phyloP scores from a whole-genome alignment of 2,797 vertebrate genomes.

The Meriones psammophilus region DNA sequence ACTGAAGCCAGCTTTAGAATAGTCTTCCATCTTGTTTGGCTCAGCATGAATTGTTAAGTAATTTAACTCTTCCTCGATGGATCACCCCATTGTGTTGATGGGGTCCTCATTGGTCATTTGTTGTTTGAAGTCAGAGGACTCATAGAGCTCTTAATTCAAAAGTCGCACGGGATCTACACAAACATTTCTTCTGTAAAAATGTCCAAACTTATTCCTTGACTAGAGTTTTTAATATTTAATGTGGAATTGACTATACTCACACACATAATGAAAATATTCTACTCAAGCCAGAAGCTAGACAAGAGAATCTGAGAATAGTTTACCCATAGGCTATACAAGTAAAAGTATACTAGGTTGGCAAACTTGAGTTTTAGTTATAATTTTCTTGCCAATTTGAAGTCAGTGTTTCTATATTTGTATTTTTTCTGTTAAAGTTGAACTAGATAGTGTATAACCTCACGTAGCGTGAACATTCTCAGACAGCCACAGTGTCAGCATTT shows the following conservation, averaged over 20 bases:
- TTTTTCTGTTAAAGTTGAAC: conserved; percentile 39
- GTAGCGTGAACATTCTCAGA: not conserved
- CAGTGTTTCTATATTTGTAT: not conserved
- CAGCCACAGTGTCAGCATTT: conserved; percentile 10
- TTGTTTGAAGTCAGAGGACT: conserved; percentile 12
- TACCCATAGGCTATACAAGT: not conserved
- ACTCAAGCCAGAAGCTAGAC: not conserved
- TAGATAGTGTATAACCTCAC: not conserved
- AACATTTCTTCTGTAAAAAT: not conserved
- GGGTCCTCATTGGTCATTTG: conserved; percentile 33
- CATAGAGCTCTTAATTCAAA: not conserved
- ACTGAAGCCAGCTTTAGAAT: not conserved
- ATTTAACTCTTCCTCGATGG: not conserved
- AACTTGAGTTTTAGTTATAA: not conserved
- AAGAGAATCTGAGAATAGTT: not conserved
- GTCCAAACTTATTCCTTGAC: not conserved
- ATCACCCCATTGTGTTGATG: not conserved
- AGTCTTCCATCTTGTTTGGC: conserved; percentile 37
- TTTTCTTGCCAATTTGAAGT: conserved; percentile 55
- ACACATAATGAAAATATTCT: not conserved
- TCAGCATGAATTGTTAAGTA: not conserved
- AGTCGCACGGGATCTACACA: not conserved
- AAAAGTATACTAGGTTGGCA: conserved; percentile 11
- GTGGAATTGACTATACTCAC: not conserved
- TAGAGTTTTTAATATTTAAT: not conserved